Conservation (phyloP, 2,888 invertebrate species). For the Watsonalla binaria region DNA sequence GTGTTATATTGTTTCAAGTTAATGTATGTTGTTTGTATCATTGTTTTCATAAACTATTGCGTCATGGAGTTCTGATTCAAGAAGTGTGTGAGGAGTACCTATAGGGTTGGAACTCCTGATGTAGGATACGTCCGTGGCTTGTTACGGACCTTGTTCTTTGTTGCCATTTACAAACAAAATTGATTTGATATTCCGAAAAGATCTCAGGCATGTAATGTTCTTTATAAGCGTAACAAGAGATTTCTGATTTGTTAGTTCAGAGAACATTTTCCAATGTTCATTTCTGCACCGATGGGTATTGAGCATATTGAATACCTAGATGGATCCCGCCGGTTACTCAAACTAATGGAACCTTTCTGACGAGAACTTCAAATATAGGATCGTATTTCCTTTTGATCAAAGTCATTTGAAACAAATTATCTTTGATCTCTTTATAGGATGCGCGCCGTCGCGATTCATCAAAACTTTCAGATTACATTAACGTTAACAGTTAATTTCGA, state of each 20-base stretch:
- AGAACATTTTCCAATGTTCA: background rate
- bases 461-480: conserved; percentile 22
- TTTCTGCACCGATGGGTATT: background rate
- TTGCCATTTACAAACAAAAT: no score
- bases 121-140: no score
- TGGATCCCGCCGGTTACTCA: background rate
- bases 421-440: conserved; percentile 16
- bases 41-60: no score
- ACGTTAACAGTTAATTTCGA: conserved; percentile 3
- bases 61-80: no score
- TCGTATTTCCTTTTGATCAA: conserved; percentile 28
- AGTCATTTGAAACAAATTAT: conserved; percentile 24
- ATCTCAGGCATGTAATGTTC: no score
- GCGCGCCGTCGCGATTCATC: conserved; percentile 14
- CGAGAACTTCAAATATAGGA: conserved; percentile 24
- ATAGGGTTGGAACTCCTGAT: no score
- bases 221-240: background rate
- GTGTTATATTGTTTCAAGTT: no score
- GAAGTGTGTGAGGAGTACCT: no score
- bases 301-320: background rate
- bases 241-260: background rate
- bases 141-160: no score
- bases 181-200: no score
- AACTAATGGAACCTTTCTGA: conserved; percentile 15
- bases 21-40: no score